Conservation (phyloP, 2,113 vertebrate species). For the Platysteira castanea region DNA sequence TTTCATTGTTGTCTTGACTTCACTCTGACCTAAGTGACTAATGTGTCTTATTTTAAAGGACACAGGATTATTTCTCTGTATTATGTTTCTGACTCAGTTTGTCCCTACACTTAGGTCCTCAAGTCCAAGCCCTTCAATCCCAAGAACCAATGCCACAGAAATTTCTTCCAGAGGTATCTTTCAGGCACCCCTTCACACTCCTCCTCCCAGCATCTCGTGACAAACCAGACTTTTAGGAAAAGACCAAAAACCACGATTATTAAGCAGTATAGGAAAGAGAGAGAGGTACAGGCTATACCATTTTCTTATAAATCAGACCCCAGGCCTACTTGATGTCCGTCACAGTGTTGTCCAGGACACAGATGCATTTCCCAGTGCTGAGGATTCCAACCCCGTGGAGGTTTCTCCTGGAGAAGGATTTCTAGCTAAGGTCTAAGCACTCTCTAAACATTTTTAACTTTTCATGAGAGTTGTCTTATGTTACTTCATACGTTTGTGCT, state of each 20-base stretch:
- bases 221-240: neutral
- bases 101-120: neutral
- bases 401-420: neutral
- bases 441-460: neutral
- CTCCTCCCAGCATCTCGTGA: neutral
- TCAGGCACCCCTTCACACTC: neutral
- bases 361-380: neutral
- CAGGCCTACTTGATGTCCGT: neutral
- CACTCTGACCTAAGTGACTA: neutral
- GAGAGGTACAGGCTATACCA: neutral
- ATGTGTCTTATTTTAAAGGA: neutral
- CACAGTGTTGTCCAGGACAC: neutral
- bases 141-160: neutral
- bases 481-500: neutral
- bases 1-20: neutral
- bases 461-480: neutral
- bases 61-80: accelerated
- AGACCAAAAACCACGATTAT: neutral
- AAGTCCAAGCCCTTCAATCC: neutral
- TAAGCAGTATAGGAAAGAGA: neutral
- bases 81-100: neutral
- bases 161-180: neutral
- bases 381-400: neutral
- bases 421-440: neutral
- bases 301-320: neutral